Evolutionary conservation across 2,797 vertebrate genomes (phyloP), one percentile per base, ranked within the genome.

Genomic region (Danio jaintianensis): DNA sequence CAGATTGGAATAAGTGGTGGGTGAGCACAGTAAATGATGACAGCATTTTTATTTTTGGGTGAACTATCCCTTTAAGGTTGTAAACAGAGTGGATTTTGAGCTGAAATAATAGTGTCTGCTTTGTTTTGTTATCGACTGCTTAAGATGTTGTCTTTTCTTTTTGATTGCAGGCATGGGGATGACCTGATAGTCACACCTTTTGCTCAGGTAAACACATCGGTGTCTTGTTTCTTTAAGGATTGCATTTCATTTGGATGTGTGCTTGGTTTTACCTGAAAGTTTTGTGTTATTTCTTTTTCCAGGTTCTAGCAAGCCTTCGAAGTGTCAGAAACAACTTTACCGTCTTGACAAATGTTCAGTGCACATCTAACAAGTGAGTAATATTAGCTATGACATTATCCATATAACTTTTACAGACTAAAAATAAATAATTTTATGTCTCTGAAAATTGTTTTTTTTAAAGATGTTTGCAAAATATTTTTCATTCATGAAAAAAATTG

Each of bases 161-260:
- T 78, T 78, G 13, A 79, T 84, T 82, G 7, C 88, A 99, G 98
- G 93, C 97, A 99, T n/a, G 97, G 97, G 16, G 98, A 99, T 84
- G 98, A 99, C 95, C 90, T 99, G 93, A 99, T 99, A 15, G 97
- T 99, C 82, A 99, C 98, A 6, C 98, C 98, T 45, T 99, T 99
- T 79, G 98, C 98, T 87, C 98, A 99, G 97, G 98, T 99, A 92
- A 86, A 90, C 89, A 79, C 68, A n/a, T 55, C 38, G 78, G 40
- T 45, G 15, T 79, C n/a, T 2, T 15, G 6, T 77, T 80, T 55
- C 79, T 72, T 13, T 11, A 43, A 43, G 62, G 71, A 71, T 81
- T 62, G 36, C 13, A 36, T 70, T 62, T 74, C 48, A 59, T 20
- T 58, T n/a, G 1, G 63, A 67, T 11, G n/a, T 16, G 5, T n/a